Evolutionary conservation across 2,888 invertebrate species (phyloP).

Genomic region (Agriopis marginaria): DNA sequence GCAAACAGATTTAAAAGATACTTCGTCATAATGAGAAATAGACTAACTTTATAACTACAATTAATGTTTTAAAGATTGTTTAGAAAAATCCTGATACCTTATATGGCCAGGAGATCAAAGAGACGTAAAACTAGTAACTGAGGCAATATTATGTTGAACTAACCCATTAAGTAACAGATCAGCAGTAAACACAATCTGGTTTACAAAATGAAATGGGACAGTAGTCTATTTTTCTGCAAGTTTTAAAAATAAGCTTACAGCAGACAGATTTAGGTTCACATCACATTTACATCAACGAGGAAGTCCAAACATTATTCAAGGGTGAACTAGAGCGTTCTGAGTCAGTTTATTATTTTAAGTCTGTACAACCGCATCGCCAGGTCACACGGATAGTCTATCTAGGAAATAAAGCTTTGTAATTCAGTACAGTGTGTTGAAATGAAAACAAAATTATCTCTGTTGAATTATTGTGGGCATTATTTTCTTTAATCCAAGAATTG

Average conservation of each 20-base stretch:
- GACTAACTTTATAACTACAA: too few relatives aligned
- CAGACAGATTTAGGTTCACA: slow-evolving; percentile 15
- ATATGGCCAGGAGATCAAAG: neutral
- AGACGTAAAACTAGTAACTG: slow-evolving; percentile 1
- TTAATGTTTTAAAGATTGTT: too few relatives aligned
- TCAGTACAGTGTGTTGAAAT: slow-evolving; percentile 23
- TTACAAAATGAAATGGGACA: slow-evolving; percentile 15
- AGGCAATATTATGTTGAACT: neutral
- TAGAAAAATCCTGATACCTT: neutral
- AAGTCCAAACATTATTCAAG: slow-evolving; percentile 29
- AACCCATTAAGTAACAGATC: slow-evolving; percentile 11
- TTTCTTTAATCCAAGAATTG: slow-evolving; percentile 22
- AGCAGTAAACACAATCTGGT: slow-evolving; percentile 18
- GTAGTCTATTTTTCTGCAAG: slow-evolving; percentile 16
- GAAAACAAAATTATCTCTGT: slow-evolving; percentile 24
- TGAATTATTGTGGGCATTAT: slow-evolving; percentile 1
- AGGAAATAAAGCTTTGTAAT: slow-evolving; percentile 24
- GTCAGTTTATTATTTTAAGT: slow-evolving; percentile 28
- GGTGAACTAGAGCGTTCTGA: slow-evolving; percentile 32
- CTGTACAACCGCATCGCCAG: slow-evolving; percentile 34
- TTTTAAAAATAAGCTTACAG: slow-evolving; percentile 10
- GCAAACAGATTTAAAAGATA: neutral
- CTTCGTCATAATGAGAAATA: too few relatives aligned
- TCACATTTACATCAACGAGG: slow-evolving; percentile 21
- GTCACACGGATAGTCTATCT: slow-evolving; percentile 34